Conservation (phyloP, 2,797 vertebrate species). For the Harpagifer antarcticus region DNA sequence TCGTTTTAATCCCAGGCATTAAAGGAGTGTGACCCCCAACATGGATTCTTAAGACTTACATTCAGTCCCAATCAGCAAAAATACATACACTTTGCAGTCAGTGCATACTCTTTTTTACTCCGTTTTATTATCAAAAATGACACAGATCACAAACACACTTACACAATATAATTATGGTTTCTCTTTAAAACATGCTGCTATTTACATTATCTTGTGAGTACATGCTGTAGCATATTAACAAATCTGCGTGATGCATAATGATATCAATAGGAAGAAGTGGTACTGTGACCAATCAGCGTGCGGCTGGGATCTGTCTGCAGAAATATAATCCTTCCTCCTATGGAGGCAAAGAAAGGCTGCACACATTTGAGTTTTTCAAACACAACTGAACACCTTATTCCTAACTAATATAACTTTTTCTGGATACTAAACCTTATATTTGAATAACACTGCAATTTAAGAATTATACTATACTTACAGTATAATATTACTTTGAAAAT, state of each 20-base stretch:
- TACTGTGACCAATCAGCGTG: conserved; percentile 62
- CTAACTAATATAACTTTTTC: background rate
- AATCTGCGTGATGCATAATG: conserved; percentile 75
- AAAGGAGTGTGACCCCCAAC: conserved; percentile 60
- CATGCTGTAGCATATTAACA: conserved; percentile 89
- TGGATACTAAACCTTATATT: background rate
- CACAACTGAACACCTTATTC: background rate
- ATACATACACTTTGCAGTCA: conserved; percentile 84
- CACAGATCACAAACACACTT: conserved; percentile 85
- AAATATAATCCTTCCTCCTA: background rate
- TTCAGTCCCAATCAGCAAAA: conserved; percentile 72
- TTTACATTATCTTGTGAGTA: conserved; percentile 86
- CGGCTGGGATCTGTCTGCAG: conserved; percentile 39
- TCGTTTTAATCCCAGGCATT: conserved; percentile 57
- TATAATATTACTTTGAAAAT: background rate
- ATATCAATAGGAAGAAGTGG: conserved; percentile 72
- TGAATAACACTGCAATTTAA: background rate
- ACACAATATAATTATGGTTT: conserved; percentile 83
- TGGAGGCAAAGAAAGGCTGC: conserved; percentile 15
- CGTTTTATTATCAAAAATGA: conserved; percentile 88
- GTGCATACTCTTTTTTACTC: conserved; percentile 76
- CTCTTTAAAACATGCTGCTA: conserved; percentile 91
- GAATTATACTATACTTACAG: background rate
- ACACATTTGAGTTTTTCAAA: background rate
- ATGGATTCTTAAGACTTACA: conserved; percentile 72